Evolutionary conservation across 2,113 vertebrate genomes (phyloP).

Genomic region (Pagrus major): DNA sequence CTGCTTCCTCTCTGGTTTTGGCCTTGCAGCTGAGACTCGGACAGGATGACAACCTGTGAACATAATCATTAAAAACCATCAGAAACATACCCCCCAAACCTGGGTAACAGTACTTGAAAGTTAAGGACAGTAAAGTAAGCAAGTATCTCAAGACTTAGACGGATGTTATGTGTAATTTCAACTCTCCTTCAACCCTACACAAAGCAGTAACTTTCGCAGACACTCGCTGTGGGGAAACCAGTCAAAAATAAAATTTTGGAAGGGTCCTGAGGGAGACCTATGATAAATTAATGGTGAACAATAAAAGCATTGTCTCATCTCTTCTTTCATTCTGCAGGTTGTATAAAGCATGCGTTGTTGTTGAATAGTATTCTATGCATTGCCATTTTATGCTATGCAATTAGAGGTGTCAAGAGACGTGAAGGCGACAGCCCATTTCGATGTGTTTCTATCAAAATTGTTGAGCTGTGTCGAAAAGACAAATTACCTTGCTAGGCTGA

Average conservation of each 20-base stretch:
- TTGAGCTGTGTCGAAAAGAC: not conserved
- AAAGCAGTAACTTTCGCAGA: not conserved
- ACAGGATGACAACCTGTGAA: slow-evolving; percentile 40
- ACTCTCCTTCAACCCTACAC: not conserved
- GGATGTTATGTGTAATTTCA: not conserved
- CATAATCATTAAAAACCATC: slow-evolving; percentile 42
- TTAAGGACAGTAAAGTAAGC: no score
- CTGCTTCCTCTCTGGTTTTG: slow-evolving; percentile 55
- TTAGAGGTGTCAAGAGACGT: not conserved
- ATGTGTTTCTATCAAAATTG: not conserved
- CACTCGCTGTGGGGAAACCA: not conserved
- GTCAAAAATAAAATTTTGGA: not conserved
- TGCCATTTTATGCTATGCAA: not conserved
- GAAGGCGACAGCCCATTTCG: not conserved
- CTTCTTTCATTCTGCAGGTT: not conserved
- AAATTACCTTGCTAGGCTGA: slow-evolving; percentile 54
- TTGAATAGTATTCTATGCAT: not conserved
- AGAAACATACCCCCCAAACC: not conserved
- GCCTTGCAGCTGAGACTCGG: slow-evolving; percentile 44
- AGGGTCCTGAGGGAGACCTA: not conserved
- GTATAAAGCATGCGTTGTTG: not conserved
- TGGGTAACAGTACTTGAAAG: not conserved
- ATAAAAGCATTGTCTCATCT: not conserved
- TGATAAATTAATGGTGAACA: not conserved
- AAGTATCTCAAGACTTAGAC: not conserved